phyloP scores from a whole-genome alignment of 2,113 vertebrate species.

The Nettapus auritus region DNA sequence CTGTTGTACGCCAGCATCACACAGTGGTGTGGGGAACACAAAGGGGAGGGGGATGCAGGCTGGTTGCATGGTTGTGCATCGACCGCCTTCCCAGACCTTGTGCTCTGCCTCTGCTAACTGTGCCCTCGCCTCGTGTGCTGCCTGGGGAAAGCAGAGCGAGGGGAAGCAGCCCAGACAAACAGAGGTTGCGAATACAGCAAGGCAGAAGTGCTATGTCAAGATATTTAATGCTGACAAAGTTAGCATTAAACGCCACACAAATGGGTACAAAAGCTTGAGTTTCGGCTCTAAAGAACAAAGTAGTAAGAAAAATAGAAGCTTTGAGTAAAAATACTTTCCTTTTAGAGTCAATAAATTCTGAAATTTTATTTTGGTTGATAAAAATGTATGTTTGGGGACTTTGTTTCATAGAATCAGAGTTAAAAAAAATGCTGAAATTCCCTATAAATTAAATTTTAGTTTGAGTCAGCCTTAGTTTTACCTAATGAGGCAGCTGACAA shows the following conservation, averaged over 20 bases:
- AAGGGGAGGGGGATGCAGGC: background rate
- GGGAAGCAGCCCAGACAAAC: background rate
- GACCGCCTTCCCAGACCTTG: background rate
- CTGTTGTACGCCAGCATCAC: background rate
- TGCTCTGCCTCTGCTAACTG: background rate
- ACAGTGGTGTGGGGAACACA: background rate
- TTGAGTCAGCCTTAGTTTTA: background rate
- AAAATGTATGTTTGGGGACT: rapidly evolving
- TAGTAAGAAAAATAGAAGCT: background rate
- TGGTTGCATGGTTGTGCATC: background rate
- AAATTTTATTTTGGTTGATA: background rate
- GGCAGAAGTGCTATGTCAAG: background rate
- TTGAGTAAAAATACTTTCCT: background rate
- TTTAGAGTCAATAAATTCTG: background rate
- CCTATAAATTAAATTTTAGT: background rate
- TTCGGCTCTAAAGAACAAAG: too few relatives aligned
- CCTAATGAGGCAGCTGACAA: background rate
- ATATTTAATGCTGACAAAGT: background rate
- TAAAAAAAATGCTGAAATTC: background rate
- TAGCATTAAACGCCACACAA: background rate
- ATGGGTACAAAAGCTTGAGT: too few relatives aligned
- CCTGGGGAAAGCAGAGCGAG: background rate
- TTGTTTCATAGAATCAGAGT: background rate
- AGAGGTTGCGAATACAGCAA: background rate
- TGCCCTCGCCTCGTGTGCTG: background rate